Conservation (phyloP, 1,140 invertebrate species). For the Batillaria attramentaria region DNA sequence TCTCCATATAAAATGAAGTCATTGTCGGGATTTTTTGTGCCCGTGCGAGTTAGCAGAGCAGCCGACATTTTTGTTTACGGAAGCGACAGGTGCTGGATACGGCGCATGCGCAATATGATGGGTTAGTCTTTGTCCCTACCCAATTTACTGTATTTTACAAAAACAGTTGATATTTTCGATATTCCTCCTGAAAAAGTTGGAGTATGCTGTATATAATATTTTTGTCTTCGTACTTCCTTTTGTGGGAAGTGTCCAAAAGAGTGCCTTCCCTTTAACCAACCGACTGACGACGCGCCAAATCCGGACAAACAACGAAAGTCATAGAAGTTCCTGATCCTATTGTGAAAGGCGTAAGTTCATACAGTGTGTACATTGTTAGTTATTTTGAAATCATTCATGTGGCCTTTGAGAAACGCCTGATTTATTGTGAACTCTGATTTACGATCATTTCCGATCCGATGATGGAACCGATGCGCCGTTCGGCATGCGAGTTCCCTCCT, state of each 20-base stretch:
- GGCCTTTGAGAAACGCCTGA: no score
- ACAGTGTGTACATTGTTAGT: no score
- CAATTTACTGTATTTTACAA: not conserved
- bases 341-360: no score
- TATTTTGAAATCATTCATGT: no score
- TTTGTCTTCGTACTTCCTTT: not conserved
- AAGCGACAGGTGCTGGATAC: constrained; percentile 19
- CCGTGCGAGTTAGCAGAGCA: constrained; percentile 19
- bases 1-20: constrained; percentile 24
- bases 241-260: not conserved
- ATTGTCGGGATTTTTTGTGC: constrained; percentile 19
- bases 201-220: not conserved
- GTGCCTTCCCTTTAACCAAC: not conserved
- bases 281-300: constrained; percentile 18
- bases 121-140: not conserved
- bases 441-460: no score
- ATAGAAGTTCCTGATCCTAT: no score
- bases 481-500: no score
- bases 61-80: constrained; percentile 36
- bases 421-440: no score
- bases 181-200: not conserved
- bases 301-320: no score
- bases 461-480: no score
- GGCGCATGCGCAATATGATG: constrained; percentile 17
- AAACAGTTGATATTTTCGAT: not conserved